Evolutionary conservation across 2,113 vertebrate genomes (phyloP).

Genomic region (Larimichthys crocea): DNA sequence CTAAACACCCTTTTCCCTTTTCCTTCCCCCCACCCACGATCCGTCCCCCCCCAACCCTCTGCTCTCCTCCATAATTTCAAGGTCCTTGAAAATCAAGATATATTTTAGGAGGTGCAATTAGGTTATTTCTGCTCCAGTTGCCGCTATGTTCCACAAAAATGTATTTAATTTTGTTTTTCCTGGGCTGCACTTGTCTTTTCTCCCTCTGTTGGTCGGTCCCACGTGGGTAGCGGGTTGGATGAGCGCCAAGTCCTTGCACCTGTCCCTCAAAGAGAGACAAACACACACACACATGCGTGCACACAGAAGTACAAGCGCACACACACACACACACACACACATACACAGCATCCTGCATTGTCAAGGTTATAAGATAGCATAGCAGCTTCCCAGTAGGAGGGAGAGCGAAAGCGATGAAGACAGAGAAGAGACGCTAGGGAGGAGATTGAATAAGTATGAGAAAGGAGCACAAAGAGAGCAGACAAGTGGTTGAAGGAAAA

Average conservation of each 20-base stretch:
- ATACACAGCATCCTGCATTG: conserved; percentile 58
- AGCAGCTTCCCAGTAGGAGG: conserved; percentile 52
- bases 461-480: conserved; percentile 59
- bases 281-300: conserved; percentile 20
- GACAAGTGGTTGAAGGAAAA: conserved; percentile 64
- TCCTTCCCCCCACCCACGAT: background rate
- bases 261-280: conserved; percentile 73
- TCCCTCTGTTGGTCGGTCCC: conserved; percentile 45
- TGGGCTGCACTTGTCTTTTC: conserved; percentile 38
- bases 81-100: conserved; percentile 66
- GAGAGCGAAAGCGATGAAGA: conserved; percentile 40
- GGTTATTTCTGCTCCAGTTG: conserved; percentile 72
- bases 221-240: conserved; percentile 50
- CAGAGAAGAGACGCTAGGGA: conserved; percentile 51
- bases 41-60: background rate
- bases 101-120: conserved; percentile 67
- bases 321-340: background rate
- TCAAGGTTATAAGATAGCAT: conserved; percentile 77
- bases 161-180: conserved; percentile 63
- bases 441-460: conserved; percentile 63
- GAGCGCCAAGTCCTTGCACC: conserved; percentile 75
- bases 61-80: conserved; percentile 49
- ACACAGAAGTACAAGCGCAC: background rate
- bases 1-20: conserved; percentile 24
- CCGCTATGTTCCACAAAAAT: conserved; percentile 53